Conservation (phyloP, 1,140 invertebrate species). For the Drosophila lowei region DNA sequence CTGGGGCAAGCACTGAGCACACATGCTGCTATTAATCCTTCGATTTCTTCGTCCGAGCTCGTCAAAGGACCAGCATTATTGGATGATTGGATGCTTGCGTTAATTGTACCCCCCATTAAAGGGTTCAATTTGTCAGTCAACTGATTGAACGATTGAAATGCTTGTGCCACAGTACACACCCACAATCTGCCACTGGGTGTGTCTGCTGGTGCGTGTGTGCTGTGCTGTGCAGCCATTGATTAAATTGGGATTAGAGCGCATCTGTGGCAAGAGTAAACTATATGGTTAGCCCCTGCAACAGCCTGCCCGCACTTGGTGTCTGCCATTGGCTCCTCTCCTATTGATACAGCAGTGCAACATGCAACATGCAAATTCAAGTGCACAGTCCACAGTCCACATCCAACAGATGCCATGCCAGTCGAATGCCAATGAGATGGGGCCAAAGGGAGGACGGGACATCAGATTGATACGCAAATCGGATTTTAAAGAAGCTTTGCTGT, state of each 20-base stretch:
- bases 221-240: constrained; percentile 38
- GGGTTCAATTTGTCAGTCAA: constrained; percentile 4
- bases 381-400: constrained; percentile 30
- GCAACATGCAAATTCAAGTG: constrained; percentile 54
- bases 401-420: too few species aligned
- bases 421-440: too few species aligned
- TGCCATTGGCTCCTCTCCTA: constrained; percentile 6
- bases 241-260: constrained; percentile 50
- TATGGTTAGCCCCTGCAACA: not conserved
- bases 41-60: constrained; percentile 1
- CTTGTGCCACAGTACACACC: not conserved
- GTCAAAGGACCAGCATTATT: not conserved
- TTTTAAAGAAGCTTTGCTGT: not conserved
- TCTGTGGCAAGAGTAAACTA: constrained; percentile 17
- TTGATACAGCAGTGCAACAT: constrained; percentile 32
- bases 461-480: constrained; percentile 20
- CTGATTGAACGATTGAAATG: constrained; percentile 6
- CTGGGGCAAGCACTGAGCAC: too few species aligned
- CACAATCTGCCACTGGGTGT: too few species aligned
- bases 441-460: not conserved
- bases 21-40: too few species aligned
- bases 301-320: too few species aligned
- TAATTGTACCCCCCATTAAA: constrained; percentile 5
- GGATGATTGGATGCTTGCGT: constrained; percentile 7
- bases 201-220: not conserved